Evolutionary conservation across 2,113 vertebrate genomes (phyloP), one percentile per base, ranked within the genome.

Genomic region (Dryoscopus gambensis): DNA sequence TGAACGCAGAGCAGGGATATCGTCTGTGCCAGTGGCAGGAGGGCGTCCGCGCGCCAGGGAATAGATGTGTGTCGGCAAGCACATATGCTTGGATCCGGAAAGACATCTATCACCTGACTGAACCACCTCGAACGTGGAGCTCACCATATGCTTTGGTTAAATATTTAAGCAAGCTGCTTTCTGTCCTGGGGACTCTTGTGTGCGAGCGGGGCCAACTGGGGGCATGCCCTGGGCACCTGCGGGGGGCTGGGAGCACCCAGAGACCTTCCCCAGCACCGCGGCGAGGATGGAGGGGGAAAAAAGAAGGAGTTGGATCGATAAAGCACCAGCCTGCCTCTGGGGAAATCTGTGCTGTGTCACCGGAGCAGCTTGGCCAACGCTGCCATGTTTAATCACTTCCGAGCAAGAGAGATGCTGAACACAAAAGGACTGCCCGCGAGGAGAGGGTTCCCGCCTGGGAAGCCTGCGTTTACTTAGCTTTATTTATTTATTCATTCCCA

Each of bases 331-430:
- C 59, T 6, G 5, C 53, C 96, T 75, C 94, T 20, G 73, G 96
- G 97, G 97, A 96, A 97, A 96, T 96, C 88, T 96, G 90, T 30
- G 42, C 80, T 31, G 60, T 96, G 91, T 96, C 93, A 88, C 82
- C 17, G 52, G 94, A 97, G 93, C 92, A 87, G 95, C 91, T 86
- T 74, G 93, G 81, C 95, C 96, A 91, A 67, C 42, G 1, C 95
- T 97, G 97, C 97, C 96, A 68, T 96, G 95, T 97, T 96, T 95
- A 95, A 97, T 97, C 95, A 93, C 60, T 84, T 39, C 33, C 0
- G 55, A 95, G 95, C 87, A 13, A 39, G 82, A 95, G 80, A 80
- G 79, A 93, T 63, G 76, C 74, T 52, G 87, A 89, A 56, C 87
- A 57, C 85, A 57, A 74, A 87, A 84, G 69, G 89, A 87, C 87